phyloP scores from a whole-genome alignment of 2,888 invertebrate species.

The Orthosia incerta region DNA sequence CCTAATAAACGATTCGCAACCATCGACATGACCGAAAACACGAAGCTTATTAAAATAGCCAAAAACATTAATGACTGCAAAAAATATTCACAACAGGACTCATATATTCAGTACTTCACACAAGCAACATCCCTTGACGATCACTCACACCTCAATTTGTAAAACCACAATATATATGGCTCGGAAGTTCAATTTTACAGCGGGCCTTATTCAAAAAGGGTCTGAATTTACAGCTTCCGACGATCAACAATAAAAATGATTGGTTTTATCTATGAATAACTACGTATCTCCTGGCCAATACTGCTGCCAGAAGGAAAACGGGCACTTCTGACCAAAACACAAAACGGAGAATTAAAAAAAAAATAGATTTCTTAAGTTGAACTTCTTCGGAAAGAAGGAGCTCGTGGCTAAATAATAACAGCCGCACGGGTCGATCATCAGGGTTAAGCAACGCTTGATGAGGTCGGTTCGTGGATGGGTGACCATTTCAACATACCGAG shows the following conservation, averaged over 20 bases:
- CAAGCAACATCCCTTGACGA: conserved; percentile 1
- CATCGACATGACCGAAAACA: background rate
- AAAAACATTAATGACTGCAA: background rate
- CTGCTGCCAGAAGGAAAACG: background rate
- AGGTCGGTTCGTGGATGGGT: too few relatives aligned
- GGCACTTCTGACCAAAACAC: background rate
- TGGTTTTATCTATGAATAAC: conserved; percentile 64
- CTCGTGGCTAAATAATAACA: too few relatives aligned
- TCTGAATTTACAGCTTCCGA: conserved; percentile 39
- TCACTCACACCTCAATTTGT: conserved; percentile 37
- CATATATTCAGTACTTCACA: background rate
- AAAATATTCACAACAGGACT: background rate
- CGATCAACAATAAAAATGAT: conserved; percentile 59
- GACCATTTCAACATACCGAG: too few relatives aligned
- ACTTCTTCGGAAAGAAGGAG: too few relatives aligned
- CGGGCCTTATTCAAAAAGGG: conserved; percentile 42
- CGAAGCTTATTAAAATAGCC: background rate
- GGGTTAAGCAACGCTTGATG: too few relatives aligned
- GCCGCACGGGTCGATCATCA: too few relatives aligned
- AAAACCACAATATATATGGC: conserved; percentile 27
- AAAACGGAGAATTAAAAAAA: too few relatives aligned
- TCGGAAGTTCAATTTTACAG: conserved; percentile 34
- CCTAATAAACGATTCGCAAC: background rate
- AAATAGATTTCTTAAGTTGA: too few relatives aligned
- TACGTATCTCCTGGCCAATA: conserved; percentile 50